Percentiles rank a stretch among this genome's conserved stretches.
phyloP scores from a whole-genome alignment of 2,888 invertebrate genomes.

The Ganaspis brasiliensis region DNA sequence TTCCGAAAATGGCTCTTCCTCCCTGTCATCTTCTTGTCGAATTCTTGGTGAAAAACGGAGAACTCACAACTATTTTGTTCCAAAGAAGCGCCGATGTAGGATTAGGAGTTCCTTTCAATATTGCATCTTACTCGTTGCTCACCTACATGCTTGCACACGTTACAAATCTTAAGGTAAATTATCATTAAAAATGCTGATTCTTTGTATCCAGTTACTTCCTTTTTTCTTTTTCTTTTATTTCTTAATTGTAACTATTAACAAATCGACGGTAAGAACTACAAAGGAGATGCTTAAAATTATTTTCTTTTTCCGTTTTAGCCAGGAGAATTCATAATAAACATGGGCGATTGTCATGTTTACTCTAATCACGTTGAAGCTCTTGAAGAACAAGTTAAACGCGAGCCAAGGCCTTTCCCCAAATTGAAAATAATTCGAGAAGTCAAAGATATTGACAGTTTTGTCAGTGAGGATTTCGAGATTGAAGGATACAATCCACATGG shows the following conservation, averaged over 20 bases:
- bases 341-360: slow-evolving; percentile 98
- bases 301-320: slow-evolving; percentile 83
- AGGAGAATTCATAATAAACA: slow-evolving; percentile 96
- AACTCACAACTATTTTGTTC: slow-evolving; percentile 95
- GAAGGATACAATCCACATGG: slow-evolving; percentile 93
- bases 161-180: slow-evolving; percentile 89
- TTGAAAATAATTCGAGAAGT: slow-evolving; percentile 89
- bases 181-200: background rate
- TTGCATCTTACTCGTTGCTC: slow-evolving; percentile 96
- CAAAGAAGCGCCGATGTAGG: slow-evolving; percentile 99
- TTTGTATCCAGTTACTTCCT: no score
- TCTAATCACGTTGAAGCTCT: slow-evolving; percentile 93
- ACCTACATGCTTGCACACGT: slow-evolving; percentile 98
- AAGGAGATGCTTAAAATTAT: no score
- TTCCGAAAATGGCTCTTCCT: slow-evolving; percentile 96
- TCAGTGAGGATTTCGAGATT: slow-evolving; percentile 92
- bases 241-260: no score
- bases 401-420: slow-evolving; percentile 91
- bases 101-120: slow-evolving; percentile 98
- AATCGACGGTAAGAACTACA: no score
- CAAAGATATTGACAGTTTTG: slow-evolving; percentile 92
- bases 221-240: no score
- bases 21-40: slow-evolving; percentile 98
- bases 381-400: slow-evolving; percentile 89
- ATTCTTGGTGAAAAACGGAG: slow-evolving; percentile 93